A percentile compares a stretch with the other conserved stretches of the same genome.
phyloP scores from a whole-genome alignment of 1,140 invertebrate genomes.

The Lamellibrachia luymesi region DNA sequence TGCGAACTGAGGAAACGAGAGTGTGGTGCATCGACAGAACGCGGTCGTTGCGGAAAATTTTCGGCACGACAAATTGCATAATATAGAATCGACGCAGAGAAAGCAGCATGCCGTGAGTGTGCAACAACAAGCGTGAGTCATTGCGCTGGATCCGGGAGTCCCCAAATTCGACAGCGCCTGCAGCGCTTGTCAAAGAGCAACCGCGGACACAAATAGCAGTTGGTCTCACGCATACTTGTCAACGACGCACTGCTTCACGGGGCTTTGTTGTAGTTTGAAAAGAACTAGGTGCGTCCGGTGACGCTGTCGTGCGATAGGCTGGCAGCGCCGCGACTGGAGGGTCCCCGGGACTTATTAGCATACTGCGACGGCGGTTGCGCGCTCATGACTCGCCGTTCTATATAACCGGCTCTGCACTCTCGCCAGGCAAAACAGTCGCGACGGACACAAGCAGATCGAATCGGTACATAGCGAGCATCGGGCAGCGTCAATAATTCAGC shows the following conservation, averaged over 20 bases:
- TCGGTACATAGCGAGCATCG: not conserved
- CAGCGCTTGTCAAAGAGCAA: not conserved
- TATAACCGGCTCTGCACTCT: not conserved
- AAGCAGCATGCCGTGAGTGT: not conserved
- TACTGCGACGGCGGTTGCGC: not conserved
- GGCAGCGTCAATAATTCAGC: not conserved
- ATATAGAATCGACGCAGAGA: not conserved
- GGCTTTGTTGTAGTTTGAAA: not conserved
- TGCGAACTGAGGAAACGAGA: not conserved
- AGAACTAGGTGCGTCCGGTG: not conserved
- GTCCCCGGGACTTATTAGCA: not conserved
- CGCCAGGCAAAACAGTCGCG: not conserved
- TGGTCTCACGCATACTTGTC: not conserved
- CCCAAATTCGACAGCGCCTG: not conserved
- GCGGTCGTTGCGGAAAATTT: not conserved
- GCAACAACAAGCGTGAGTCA: not conserved
- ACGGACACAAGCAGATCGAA: not conserved
- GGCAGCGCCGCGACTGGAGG: too few relatives aligned
- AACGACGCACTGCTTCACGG: not conserved
- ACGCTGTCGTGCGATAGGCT: not conserved
- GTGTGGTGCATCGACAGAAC: not conserved
- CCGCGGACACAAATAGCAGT: not conserved
- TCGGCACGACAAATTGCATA: not conserved
- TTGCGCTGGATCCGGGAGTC: not conserved
- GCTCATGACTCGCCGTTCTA: not conserved